Evolutionary conservation across 2,888 invertebrate genomes (phyloP).

Genomic region (Lasius platythorax): DNA sequence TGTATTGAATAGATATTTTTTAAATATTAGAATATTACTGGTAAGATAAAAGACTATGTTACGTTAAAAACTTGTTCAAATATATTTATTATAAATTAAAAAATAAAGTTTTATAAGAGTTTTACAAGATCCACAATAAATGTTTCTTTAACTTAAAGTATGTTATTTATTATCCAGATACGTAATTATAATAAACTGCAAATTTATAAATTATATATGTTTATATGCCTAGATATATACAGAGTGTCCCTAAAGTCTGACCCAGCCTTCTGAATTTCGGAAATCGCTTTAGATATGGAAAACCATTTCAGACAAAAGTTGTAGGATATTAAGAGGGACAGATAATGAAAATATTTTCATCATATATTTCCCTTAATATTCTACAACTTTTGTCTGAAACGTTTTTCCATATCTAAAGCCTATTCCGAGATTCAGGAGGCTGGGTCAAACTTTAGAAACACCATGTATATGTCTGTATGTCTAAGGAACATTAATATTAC

Average conservation of each 20-base stretch:
- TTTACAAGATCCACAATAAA: background rate
- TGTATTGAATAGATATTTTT: background rate
- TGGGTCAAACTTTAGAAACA: too few species aligned
- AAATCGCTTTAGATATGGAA: too few species aligned
- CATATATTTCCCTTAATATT: too few species aligned
- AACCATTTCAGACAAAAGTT: too few species aligned
- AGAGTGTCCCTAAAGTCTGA: too few species aligned
- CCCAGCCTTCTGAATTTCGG: too few species aligned
- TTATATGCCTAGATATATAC: too few species aligned
- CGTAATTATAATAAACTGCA: background rate
- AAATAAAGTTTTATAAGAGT: background rate
- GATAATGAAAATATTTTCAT: too few species aligned
- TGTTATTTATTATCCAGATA: background rate
- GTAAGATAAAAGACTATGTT: background rate
- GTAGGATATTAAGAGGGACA: too few species aligned
- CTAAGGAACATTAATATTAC: slow-evolving; percentile 2
- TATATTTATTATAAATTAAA: background rate
- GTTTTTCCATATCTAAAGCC: too few species aligned
- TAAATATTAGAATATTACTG: background rate
- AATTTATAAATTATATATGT: background rate
- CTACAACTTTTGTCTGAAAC: too few species aligned
- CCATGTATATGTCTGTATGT: background rate
- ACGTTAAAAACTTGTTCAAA: background rate
- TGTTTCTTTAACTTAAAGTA: background rate
- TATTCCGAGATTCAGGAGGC: too few species aligned